Evolutionary conservation across 2,888 invertebrate species (phyloP), one percentile per base, ranked within the genome.

Genomic region (Chalcis sispes): DNA sequence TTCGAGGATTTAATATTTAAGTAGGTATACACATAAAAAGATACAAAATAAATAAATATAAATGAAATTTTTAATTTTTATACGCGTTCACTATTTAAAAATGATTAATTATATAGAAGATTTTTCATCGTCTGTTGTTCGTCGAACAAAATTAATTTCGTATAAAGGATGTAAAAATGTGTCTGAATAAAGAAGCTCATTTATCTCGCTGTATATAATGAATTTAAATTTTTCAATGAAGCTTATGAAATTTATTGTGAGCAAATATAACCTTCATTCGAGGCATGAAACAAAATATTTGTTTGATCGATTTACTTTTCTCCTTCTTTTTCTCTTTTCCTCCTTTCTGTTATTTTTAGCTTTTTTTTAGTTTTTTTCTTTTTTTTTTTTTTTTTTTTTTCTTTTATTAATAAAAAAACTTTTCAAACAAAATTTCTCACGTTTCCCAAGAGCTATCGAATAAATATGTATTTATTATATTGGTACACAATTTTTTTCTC

Each of bases 271-370:
- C 8, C 42, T 61, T 48, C 40, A 18, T 13, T 4, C 7, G 15
- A 59, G 23, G 23, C 32, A 52, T 10, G 61, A 32, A 61, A 52
- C 52, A 61, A 67, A n/a, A 73, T 73, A 59, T 67, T 73, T 67
- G 23, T 29, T 18, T 8, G 27, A 66, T 66, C 25, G 61, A 61
- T 52, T n/a, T 46, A 18, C 62, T 42, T 59, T 42, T 20, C 36
- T 61, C 42, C 10, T 36, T 10, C 10, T 10, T 36, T 10, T 7
- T 7, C 10, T 10, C 10, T 36, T 59, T 58, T 61, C 18, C 42
- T 18, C 46, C 8, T 23, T 3, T 25, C 13, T 58, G 27, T n/a
- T n/a, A n/a, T n/a, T 13, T 20, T 20, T 32, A 69, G n/a, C n/a
- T n/a, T n/a, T n/a, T n/a, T n/a, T n/a, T n/a, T n/a, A n/a, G n/a